Evolutionary conservation across 2,797 vertebrate species (phyloP), one percentile per base, ranked within the genome.

Genomic region (Poecilia wingei): DNA sequence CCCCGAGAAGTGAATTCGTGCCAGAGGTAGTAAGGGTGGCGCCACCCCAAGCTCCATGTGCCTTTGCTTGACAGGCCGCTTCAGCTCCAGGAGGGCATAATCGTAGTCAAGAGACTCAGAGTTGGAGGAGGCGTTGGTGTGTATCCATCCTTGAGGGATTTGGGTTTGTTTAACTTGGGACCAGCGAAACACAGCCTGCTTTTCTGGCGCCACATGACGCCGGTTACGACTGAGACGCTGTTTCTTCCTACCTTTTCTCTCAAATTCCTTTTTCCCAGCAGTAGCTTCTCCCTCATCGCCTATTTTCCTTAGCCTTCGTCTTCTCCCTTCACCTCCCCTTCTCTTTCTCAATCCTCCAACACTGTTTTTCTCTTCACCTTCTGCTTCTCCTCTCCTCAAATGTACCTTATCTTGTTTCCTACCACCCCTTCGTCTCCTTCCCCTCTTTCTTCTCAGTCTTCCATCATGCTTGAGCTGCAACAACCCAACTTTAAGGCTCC

Each of bases 1-100:
- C 79, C 97, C 96, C 0, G 98, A 98, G 92, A 99, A 98, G 91
- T 99, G 98, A 90, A 99, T 97, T 86, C 96, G 95, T 3, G 94
- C 93, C 2, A 96, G 86, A 46, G 93, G 94, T 14, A 87, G 84
- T 33, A 94, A 57, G 0, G 92, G 45, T 0, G 97, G 97, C 1
- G 96, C 97, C 78, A 98, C 89, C 0, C 98, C 97, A 1, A 99
- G 91, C n/a, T 96, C 96, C 98, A 99, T 98, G 89, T 94, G 91
- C 86, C 95, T 97, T 86, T 96, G 95, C 75, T 91, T 96, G 84
- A 96, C 93, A 0, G 96, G 90, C 0, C 96, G 96, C 82, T 95
- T 98, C 77, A 99, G 95, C 93, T 98, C 97, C 86, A 99, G 92
- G 13, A 99, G 94, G 0, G 97, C 97, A 0, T 99, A 99, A 84